Conservation (phyloP, 2,888 invertebrate species). For the Drosophila mimica region DNA sequence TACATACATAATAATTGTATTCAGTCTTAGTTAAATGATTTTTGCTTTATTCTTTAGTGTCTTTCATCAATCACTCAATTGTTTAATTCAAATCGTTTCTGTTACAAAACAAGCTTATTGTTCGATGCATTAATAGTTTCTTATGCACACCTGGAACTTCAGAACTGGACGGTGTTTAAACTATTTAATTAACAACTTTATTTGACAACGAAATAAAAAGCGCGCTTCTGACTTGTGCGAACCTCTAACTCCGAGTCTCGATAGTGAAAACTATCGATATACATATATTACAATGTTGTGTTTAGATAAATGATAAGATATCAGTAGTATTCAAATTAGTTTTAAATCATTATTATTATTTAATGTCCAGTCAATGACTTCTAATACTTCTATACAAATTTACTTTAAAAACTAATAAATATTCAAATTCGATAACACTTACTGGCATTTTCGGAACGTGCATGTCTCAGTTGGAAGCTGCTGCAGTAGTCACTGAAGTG, state of each 20-base stretch:
- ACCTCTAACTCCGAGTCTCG: too few relatives aligned
- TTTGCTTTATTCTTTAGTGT: background rate
- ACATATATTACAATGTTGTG: too few relatives aligned
- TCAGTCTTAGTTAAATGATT: background rate
- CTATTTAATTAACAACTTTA: too few relatives aligned
- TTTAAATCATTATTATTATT: background rate
- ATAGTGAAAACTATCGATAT: too few relatives aligned
- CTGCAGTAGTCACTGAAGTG: slow-evolving; percentile 86
- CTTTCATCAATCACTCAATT: background rate
- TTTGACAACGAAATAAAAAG: too few relatives aligned
- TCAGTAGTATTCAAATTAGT: too few relatives aligned
- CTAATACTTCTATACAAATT: too few relatives aligned
- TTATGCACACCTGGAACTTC: too few relatives aligned
- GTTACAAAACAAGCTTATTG: background rate
- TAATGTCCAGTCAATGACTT: background rate
- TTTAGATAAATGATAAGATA: too few relatives aligned
- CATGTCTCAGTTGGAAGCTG: slow-evolving; percentile 77
- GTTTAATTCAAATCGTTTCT: background rate
- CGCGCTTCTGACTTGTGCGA: too few relatives aligned
- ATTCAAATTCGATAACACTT: slow-evolving; percentile 7
- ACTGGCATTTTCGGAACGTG: slow-evolving; percentile 76
- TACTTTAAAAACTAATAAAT: background rate
- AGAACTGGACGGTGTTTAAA: too few relatives aligned
- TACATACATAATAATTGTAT: background rate
- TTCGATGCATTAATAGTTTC: too few relatives aligned